Evolutionary conservation across 1,140 invertebrate species (phyloP).

Genomic region (Lanistes nyassanus): DNA sequence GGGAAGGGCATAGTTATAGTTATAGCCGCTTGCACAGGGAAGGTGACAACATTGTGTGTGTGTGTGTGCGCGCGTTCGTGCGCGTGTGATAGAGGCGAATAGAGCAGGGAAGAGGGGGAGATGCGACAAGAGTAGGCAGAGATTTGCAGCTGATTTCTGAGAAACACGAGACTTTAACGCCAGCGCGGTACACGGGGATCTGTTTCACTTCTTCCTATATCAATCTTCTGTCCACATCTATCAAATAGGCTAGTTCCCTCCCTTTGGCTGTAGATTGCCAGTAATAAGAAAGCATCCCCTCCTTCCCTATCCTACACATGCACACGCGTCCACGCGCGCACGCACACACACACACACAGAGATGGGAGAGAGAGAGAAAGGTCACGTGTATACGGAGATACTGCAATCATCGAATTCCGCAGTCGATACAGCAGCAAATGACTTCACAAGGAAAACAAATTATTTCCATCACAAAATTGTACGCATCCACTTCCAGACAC

Average conservation of each 20-base stretch:
- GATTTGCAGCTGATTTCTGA: neutral
- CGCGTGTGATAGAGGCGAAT: neutral
- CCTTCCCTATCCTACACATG: neutral
- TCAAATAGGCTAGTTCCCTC: no score
- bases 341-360: neutral
- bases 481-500: no score
- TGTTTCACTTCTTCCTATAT: no score
- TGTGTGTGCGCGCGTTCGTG: conserved; percentile 14
- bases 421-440: no score
- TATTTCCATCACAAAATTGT: no score
- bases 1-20: no score
- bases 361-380: neutral
- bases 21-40: no score
- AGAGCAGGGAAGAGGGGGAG: neutral
- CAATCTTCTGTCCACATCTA: no score
- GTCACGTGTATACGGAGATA: neutral
- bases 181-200: no score
- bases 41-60: neutral
- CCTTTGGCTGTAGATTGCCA: conserved; percentile 1
- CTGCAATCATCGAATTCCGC: neutral
- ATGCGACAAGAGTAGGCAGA: neutral
- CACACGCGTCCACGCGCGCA: conserved; percentile 1
- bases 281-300: no score
- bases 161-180: neutral
- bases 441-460: no score